Evolutionary conservation across 2,797 vertebrate species (phyloP), one percentile per base, ranked within the genome.

Genomic region (Acanthis flammea): DNA sequence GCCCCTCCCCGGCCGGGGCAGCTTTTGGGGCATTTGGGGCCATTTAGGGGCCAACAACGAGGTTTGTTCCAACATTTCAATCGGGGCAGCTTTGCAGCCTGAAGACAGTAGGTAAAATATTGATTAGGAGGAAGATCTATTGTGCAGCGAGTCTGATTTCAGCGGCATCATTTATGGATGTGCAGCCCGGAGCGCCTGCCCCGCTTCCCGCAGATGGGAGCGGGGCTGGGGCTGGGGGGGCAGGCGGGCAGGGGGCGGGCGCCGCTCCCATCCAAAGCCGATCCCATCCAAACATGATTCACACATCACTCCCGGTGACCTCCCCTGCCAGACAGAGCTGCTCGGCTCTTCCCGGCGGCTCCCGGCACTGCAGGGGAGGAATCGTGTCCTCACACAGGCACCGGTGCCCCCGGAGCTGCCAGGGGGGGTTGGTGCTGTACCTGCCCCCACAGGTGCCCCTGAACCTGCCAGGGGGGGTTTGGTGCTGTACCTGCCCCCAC

Each of bases 61-160:
- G 88, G n/a, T 76, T 94, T 79, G 86, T 80, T 90, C 77, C 55
- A 88, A 74, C 86, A 44, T 88, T 63, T 92, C 80, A 33, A 78
- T 41, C 41, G 33, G 88, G 73, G 81, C 80, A 95, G 66, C 74
- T 93, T 92, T 70, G 14, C 66, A 60, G 93, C 93, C 96, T 95
- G 94, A 97, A 97, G 96, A 95, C 84, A 74, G 92, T 27, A 82
- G 19, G 84, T 98, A 58, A 98, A 98, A 98, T 97, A 98, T 98
- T 98, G 96, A 98, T 97, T 81, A 95, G 92, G 94, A 85, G 93
- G 94, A 92, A 41, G 91, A 96, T 97, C 94, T 98, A 96, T 98
- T 98, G 97, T 97, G 98, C 97, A 96, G 72, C 25, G n/a, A 90
- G 94, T 45, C 58, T 94, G 96, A 94, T 96, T 97, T 98, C 95